Evolutionary conservation across 2,113 vertebrate species (phyloP).

Genomic region (Chloebia gouldiae): DNA sequence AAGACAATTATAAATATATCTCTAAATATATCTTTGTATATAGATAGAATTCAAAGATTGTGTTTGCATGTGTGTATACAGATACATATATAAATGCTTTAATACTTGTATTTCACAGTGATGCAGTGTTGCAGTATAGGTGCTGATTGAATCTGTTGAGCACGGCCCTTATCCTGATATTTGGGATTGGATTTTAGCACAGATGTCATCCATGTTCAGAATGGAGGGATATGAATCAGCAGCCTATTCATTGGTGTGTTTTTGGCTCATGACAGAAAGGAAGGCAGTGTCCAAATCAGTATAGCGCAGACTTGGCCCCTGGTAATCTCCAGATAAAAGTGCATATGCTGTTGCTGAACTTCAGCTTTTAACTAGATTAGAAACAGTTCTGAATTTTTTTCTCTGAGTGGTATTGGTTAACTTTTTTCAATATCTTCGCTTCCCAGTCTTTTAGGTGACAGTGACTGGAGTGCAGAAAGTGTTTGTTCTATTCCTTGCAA

Average conservation of each 20-base stretch:
- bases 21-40: neutral
- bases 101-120: neutral
- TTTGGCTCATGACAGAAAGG: neutral
- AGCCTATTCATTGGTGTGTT: neutral
- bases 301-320: neutral
- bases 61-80: neutral
- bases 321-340: neutral
- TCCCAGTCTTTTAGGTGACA: neutral
- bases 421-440: neutral
- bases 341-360: neutral
- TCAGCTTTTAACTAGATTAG: neutral
- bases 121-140: neutral
- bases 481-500: neutral
- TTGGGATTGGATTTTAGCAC: neutral
- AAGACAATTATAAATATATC: neutral
- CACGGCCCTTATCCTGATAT: neutral
- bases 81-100: neutral
- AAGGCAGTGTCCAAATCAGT: neutral
- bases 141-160: neutral
- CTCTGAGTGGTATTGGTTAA: neutral
- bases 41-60: neutral
- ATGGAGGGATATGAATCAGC: neutral
- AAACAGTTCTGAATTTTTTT: neutral
- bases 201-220: neutral
- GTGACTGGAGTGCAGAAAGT: neutral